Evolutionary conservation across 2,797 vertebrate genomes (phyloP).

Genomic region (Kryptopterus vitreolus): DNA sequence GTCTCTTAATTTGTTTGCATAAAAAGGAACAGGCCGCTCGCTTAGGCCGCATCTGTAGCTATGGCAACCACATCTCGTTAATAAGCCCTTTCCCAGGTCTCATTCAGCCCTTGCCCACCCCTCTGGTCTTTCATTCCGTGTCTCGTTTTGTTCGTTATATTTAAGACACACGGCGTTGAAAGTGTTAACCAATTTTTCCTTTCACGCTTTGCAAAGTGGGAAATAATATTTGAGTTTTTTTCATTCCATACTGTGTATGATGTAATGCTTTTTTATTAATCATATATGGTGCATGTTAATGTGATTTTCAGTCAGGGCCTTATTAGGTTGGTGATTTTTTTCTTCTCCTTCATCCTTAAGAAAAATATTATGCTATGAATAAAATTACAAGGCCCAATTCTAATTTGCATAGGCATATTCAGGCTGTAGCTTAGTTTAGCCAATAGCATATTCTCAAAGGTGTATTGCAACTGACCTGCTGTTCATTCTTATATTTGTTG

Average conservation of each 20-base stretch:
- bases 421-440: slow-evolving; percentile 15
- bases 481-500: background rate
- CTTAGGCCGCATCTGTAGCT: slow-evolving; percentile 75
- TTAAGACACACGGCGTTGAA: background rate
- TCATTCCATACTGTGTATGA: background rate
- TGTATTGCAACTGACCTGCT: background rate
- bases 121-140: slow-evolving; percentile 27
- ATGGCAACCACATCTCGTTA: slow-evolving; percentile 90
- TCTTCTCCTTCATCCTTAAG: background rate
- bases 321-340: background rate
- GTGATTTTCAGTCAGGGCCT: slow-evolving; percentile 9
- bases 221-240: background rate
- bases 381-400: background rate
- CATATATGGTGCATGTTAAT: background rate
- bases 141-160: background rate
- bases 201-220: background rate
- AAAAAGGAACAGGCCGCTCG: slow-evolving; percentile 69
- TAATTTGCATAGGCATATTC: background rate
- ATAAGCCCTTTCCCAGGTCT: slow-evolving; percentile 58
- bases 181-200: background rate
- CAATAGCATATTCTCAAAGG: background rate
- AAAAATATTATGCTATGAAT: background rate
- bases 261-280: slow-evolving; percentile 10
- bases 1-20: slow-evolving; percentile 55
- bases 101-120: slow-evolving; percentile 4